Percentiles rank a stretch among this genome's conserved stretches.
Evolutionary conservation across 2,113 vertebrate genomes (phyloP).

Genomic region (Halichoerus grypus): DNA sequence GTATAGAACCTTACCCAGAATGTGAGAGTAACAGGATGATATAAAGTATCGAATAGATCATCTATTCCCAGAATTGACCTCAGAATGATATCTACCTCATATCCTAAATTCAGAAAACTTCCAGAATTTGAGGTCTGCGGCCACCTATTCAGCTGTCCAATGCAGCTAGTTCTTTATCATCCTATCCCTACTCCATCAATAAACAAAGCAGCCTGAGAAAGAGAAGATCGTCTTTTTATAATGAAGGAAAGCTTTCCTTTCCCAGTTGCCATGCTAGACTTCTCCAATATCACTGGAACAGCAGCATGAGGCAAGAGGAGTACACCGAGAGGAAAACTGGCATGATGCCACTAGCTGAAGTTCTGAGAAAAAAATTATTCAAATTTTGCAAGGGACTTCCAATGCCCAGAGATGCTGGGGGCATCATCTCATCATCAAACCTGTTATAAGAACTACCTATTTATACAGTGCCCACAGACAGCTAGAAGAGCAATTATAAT

Average conservation of each 20-base stretch:
- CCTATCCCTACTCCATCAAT: neutral
- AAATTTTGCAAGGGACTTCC: slow-evolving; percentile 16
- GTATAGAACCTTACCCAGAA: neutral
- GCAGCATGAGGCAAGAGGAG: neutral
- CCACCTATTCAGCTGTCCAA: neutral
- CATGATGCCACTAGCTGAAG: neutral
- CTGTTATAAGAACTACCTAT: neutral
- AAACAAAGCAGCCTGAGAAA: neutral
- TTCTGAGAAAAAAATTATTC: neutral
- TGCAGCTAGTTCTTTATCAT: neutral
- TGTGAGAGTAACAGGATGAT: neutral
- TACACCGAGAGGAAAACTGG: neutral
- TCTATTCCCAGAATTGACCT: neutral
- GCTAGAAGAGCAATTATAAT: neutral
- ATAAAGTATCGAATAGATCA: neutral
- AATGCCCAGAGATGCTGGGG: neutral
- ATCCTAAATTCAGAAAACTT: slow-evolving; percentile 32
- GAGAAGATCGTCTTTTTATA: neutral
- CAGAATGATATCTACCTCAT: neutral
- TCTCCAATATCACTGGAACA: neutral
- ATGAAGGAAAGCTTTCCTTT: neutral
- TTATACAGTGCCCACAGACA: neutral
- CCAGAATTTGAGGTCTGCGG: neutral
- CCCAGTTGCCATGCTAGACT: neutral
- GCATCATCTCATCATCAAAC: neutral